Evolutionary conservation across 1,140 invertebrate species (phyloP).

Genomic region (Maniola jurtina): DNA sequence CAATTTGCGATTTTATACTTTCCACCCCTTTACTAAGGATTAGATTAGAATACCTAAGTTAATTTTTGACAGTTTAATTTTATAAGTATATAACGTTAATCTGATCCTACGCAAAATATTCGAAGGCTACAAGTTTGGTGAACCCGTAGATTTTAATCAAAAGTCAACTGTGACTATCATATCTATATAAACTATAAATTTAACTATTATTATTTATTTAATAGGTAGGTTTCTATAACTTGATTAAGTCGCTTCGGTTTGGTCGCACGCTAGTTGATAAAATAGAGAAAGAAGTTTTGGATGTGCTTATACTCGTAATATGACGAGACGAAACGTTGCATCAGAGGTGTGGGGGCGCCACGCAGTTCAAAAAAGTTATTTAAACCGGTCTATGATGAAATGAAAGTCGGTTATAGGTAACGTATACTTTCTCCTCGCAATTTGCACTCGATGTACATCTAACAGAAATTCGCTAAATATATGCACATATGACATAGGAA

Average conservation of each 20-base stretch:
- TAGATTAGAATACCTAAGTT: conserved; percentile 32
- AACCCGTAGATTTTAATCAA: conserved; percentile 25
- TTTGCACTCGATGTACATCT: conserved; percentile 35
- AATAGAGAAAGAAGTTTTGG: background rate
- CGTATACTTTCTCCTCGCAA: conserved; percentile 54
- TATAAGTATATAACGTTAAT: conserved; percentile 44
- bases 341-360: conserved; percentile 23
- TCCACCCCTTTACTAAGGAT: conserved; percentile 34
- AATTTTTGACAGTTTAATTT: conserved; percentile 33
- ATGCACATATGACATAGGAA: background rate
- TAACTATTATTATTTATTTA: no score
- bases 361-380: conserved; percentile 49
- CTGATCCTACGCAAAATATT: conserved; percentile 44
- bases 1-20: conserved; percentile 32
- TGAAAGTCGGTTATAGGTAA: conserved; percentile 59
- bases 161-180: conserved; percentile 16
- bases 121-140: conserved; percentile 33
- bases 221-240: no score
- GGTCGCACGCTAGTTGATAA: background rate
- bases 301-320: no score
- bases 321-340: conserved; percentile 20
- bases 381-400: conserved; percentile 56
- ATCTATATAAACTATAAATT: background rate
- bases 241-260: background rate
- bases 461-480: background rate